Base-by-base conservation (phyloP, 2,888 invertebrate genomes). In the Epistrophe eligans region DNA sequence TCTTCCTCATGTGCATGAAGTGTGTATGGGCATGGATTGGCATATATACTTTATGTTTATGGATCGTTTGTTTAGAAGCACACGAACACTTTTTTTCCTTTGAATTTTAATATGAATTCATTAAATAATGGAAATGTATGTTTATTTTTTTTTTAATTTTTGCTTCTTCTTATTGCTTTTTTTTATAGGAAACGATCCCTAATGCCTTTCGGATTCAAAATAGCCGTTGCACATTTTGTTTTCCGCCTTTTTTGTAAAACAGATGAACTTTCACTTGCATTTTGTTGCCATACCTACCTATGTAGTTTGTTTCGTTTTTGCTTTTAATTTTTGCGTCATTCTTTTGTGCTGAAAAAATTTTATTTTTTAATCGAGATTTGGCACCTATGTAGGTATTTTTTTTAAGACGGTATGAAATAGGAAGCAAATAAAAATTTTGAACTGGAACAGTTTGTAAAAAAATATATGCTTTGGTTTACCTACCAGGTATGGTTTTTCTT, bases 241-340 rank as follows among this genome's bases (percentile, higher is more conserved):
- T 87, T 83, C 87, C 83, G 83, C 87, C 79, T 87, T 81, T 80
- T 83, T 76, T 76, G 72, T 84, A 40, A 60, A 73, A 73, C 76
- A 71, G 76, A 64, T 80, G 79, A 88, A 88, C 88, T 88, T 88
- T 88, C 88, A 88, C 88, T 88, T 88, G 80, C 84, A 84, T 76
- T 79, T 6, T 67, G 66, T 62, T 76, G 40, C 66, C 10, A 35
- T 79, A 50, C 43, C 2, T 24, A n/a, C n/a, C n/a, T n/a, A n/a
- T n/a, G n/a, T n/a, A 15, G 28, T 50, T 19, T 19, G 55, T 32
- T 17, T 62, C 45, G 62, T 38, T 77, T 58, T 84, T 80, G 64
- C 32, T 73, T 74, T 57, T 55, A 40, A 8, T 79, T 66, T 79
- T 35, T 70, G 45, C 28, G 28, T 64, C 76, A 45, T 73, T 73